Percentiles rank a stretch among this genome's conserved stretches.
Conservation (phyloP, 1,140 invertebrate genomes). For the Thalassaphorura encarpata region DNA sequence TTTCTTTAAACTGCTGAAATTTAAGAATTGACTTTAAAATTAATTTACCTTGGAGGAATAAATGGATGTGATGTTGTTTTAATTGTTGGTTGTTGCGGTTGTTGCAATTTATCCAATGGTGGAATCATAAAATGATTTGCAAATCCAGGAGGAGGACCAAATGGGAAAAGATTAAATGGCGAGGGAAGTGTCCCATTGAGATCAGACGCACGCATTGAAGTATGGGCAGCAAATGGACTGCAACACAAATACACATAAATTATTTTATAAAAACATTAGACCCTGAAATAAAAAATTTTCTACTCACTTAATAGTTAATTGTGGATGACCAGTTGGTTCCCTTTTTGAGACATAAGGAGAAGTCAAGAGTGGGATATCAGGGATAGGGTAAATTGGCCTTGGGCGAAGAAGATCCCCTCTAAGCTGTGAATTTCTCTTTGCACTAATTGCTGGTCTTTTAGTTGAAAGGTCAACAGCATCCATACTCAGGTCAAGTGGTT, state of each 20-base stretch:
- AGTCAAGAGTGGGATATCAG: conserved; percentile 19
- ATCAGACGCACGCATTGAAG: conserved; percentile 12
- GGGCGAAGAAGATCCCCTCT: conserved; percentile 25
- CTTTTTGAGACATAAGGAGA: conserved; percentile 23
- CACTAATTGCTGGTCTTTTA: conserved; percentile 42
- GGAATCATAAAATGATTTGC: conserved; percentile 21
- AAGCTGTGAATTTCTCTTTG: conserved; percentile 5
- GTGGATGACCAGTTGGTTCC: conserved; percentile 22
- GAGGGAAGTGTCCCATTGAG: background rate
- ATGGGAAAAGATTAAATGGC: conserved; percentile 19
- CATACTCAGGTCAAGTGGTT: conserved; percentile 64
- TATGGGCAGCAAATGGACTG: conserved; percentile 20
- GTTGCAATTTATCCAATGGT: conserved; percentile 12
- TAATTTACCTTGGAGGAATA: background rate
- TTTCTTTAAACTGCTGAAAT: no score
- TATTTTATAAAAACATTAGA: background rate
- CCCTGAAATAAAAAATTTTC: background rate
- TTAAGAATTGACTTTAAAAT: no score
- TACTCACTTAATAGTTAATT: conserved; percentile 18
- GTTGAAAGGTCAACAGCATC: conserved; percentile 80
- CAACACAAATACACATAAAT: background rate
- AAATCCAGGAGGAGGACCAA: conserved; percentile 17
- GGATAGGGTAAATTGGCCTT: conserved; percentile 20
- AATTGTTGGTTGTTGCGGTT: background rate
- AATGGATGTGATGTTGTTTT: background rate